Base-by-base conservation (phyloP, 2,888 invertebrate genomes). In the Beris chalybata region DNA sequence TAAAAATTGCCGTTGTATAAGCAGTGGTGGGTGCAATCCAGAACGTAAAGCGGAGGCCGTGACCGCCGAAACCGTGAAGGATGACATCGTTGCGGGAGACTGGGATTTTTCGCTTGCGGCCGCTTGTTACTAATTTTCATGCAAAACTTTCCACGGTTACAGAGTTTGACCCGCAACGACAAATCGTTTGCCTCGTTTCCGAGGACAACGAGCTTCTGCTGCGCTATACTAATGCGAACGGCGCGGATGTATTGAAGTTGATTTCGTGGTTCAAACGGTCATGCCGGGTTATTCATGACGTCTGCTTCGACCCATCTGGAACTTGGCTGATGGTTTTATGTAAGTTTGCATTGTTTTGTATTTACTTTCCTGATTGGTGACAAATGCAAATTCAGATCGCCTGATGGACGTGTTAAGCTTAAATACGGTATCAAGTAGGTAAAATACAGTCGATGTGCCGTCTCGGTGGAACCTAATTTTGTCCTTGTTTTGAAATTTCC, bases 261-360 rank as follows among this genome's bases (percentile, higher is more conserved):
- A 74, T 81, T 64, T 75, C 77, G 44, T 81, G 80, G 80, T 81
- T 81, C 70, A 74, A 75, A 3, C 76, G 77, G 43, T 75, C 76
- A 58, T 74, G 76, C 53, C 76, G 79, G 55, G 76, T 78, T 12
- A 85, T 89, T 67, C 85, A 88, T 76, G 88, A 88, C 75, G 83
- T 93, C 77, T 92, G 92, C 78, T 93, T 94, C 79, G 92, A 93
- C 81, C 90, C 92, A 1, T 86, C 89, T 67, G 93, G 92, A 64
- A 87, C 75, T 64, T 79, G 79, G 78, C 72, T 81, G 47, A 70
- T 81, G 45, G 80, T 80, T 67, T 73, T 81, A 43, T 81, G 80
- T 80, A 74, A 79, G 80, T 80, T 29, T 22, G 22, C 22, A 22
- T 22, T 22, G 22, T 22, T 22, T 22, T 22, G 22, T 22, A 22